Base-by-base conservation (phyloP, 2,888 invertebrate species). In the Platycnemis pennipes region DNA sequence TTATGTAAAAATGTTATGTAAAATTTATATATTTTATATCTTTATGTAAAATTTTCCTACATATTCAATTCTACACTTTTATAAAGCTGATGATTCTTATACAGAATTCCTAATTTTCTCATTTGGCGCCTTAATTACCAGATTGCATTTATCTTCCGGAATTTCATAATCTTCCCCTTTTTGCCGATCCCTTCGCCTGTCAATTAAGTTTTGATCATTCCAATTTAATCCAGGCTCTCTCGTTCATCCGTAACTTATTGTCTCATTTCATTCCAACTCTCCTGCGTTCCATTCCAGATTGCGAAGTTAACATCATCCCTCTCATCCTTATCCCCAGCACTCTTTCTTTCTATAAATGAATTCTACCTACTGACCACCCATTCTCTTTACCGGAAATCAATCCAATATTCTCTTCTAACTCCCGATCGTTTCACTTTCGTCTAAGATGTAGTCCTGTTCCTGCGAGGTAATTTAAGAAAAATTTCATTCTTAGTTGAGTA, bases 231-330 rank as follows among this genome's bases (percentile, higher is more conserved):
- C 77, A 37, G 37, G 77, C 37, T 77, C 37, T 77, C 37, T 77
- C 77, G 37, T 37, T 77, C 77, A 77, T 13, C 77, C 77, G 37
- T 16, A 77, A 77, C 77, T 77, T 77, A 31, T 77, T 77, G 77
- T 77, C 37, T 77, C 37, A 77, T 77, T 31, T 77, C 77, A 77
- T 77, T 77, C 26, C 77, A 1, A 0, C 77, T 37, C 13, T 37
- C 77, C 31, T 16, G 7, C 77, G 31, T 13, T 77, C 37, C 11
- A 26, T 77, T 37, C n/a, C 77, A 8, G 37, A 37, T 77, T 37
- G 37, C 77, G 26, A 77, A 77, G 37, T 37, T 77, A 37, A 4
- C 13, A 37, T 37, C 77, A 37, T 37, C 31, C 37, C 77, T 31
- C 77, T 3, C 37, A 11, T 49, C 49, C 49, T 19, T 3, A 19